Percentiles rank a stretch among this genome's conserved stretches.
Conservation (phyloP, 2,888 invertebrate genomes). For the Eupithecia tripunctaria region DNA sequence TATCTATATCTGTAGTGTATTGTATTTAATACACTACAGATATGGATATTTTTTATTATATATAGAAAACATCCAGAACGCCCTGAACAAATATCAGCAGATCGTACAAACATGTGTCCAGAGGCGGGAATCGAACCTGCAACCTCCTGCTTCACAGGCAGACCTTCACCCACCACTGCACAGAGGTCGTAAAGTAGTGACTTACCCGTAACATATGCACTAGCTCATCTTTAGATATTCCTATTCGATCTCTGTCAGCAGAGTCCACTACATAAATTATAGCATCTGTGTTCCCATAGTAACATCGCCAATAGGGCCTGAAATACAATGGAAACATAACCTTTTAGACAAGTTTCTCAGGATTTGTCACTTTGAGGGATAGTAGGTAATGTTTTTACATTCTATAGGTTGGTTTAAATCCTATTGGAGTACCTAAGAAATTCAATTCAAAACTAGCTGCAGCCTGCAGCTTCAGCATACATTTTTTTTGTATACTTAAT, state of each 20-base stretch:
- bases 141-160: too few relatives aligned
- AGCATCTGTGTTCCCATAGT: slow-evolving; percentile 99
- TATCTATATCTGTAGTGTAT: too few relatives aligned
- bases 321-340: slow-evolving; percentile 54
- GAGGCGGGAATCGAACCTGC: too few relatives aligned
- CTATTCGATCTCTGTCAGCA: slow-evolving; percentile 99
- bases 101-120: too few relatives aligned
- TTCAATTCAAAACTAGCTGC: background rate
- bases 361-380: background rate
- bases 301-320: slow-evolving; percentile 99
- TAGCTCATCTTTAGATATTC: slow-evolving; percentile 99
- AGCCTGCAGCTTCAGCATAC: background rate
- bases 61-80: too few relatives aligned
- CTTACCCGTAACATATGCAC: slow-evolving; percentile 97
- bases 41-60: too few relatives aligned
- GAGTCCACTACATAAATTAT: slow-evolving; percentile 99
- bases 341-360: background rate
- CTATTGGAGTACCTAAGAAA: background rate
- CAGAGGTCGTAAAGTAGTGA: slow-evolving; percentile 38
- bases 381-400: background rate
- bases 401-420: background rate
- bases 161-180: too few relatives aligned
- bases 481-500: background rate
- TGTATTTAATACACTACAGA: too few relatives aligned
- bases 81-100: too few relatives aligned